Evolutionary conservation across 2,888 invertebrate genomes (phyloP), one percentile per base, ranked within the genome.

Genomic region (Thyatira batis): DNA sequence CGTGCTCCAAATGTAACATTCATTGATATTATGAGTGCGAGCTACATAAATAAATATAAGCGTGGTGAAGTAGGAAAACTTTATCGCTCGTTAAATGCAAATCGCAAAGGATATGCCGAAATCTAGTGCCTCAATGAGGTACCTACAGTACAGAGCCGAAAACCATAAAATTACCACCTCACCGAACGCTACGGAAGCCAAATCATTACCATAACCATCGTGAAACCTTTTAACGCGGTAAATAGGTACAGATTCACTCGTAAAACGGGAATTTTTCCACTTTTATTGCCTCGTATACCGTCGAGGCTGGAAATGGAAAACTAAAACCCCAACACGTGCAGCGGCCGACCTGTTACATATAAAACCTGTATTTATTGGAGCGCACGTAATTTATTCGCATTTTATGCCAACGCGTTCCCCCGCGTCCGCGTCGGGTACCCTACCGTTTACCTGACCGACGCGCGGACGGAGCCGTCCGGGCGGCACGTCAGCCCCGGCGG

Each of bases 211-310:
- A 71, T 79, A 72, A 71, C 60, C 51, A 52, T 44, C 57, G 54
- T 49, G 56, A 52, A 50, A 50, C 54, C 62, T 55, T 60, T 60
- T 63, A 61, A 58, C 54, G 54, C 67, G 55, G 73, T 73, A 76
- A 77, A 71, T 74, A 73, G 64, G 73, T 74, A 71, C 73, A 76
- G 77, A 79, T 78, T 79, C 71, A 65, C 73, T 80, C 84, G 78
- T 84, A 83, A 84, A 84, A 76, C 54, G 46, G 63, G 61, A 73
- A 78, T 73, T 78, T 76, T 71, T 57, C 55, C 54, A 58, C 66
- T 77, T 84, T 84, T 84, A 84, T 76, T 68, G 65, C 74, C 61
- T 72, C 77, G 71, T 72, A 75, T 74, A 71, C 69, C 61, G 67
- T 61, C 67, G 67, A 64, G 67, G 66, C 60, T 56, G 49, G 59